Base-by-base conservation (phyloP, 2,113 vertebrate genomes). In the Loxodonta africana region DNA sequence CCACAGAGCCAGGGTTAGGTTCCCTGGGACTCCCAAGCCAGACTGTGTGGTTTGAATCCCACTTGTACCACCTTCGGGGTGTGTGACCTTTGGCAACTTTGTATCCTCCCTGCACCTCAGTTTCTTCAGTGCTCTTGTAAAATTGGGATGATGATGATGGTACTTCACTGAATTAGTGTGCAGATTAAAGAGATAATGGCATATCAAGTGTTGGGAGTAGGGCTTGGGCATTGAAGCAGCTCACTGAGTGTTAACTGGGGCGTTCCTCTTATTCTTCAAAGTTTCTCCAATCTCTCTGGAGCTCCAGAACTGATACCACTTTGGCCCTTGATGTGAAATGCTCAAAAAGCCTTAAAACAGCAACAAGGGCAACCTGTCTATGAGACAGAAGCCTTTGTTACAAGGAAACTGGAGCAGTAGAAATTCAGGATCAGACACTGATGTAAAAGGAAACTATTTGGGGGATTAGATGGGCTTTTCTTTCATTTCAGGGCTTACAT, bases 361-460 rank as follows among this genome's bases (percentile, higher is more conserved):
- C 94, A 71, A 51, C 82, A 94, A 84, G 62, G 9, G 60, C 95
- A 96, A 97, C 97, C 96, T 97, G 96, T 97, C 92, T 37, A 11
- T 20, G 77, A 97, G 92, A 97, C 92, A 96, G 95, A 97, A 81
- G 92, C n/a, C 85, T 96, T 95, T 97, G 96, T 97, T 83, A 26
- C 8, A 10, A 83, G 95, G 73, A 86, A 74, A 33, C 93, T 23
- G 26, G 81, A 46, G n/a, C 83, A 6, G 44, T 73, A 37, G 94
- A 92, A 83, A 41, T 25, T 6, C 63, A 33, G 92, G 33, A 88
- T 11, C 2, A 6, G 71, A 30, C 1, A 0, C 93, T 81, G 46
- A 62, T 3, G 28, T 12, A 89, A 78, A 95, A 67, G 44, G 83
- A 73, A 76, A 81, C n/a, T 44, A 5, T 37, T 30, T 44, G 53